Base-by-base conservation (phyloP, 2,113 vertebrate genomes). In the Halcyon malimbica region DNA sequence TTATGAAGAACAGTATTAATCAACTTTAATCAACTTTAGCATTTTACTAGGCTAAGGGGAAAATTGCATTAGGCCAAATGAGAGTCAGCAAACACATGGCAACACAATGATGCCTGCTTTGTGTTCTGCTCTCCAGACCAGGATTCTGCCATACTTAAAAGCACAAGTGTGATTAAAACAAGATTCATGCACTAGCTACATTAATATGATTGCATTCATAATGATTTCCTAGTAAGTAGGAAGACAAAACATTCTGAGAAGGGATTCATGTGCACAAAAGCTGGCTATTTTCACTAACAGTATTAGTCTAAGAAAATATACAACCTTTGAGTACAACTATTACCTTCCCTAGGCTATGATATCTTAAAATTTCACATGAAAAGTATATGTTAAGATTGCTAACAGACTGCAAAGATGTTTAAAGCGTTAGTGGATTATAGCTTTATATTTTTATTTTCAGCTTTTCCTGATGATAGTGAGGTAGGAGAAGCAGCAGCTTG, bases 41-140 rank as follows among this genome's bases (percentile, higher is more conserved):
- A 89, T 96, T 96, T 97, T 91, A 93, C 92, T 96, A 87, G 74
- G 83, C 96, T 97, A 96, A 96, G 95, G 90, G 83, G 77, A 94
- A 97, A 95, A 95, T 44, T 93, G 57, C 86, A 96, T 95, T 96
- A 94, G 70, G 83, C 65, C 80, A 96, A 92, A 96, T 54, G 60
- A 96, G 80, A 96, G 92, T 96, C 96, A 97, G 96, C 95, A 96
- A 96, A 91, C 0, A 0, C 15, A 3, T 10, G 37, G 83, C 76
- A 96, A 93, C 64, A 82, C 4, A 8, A 78, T 3, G 4, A 64
- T 69, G 73, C 77, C 37, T 91, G 80, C 77, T 92, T 75, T 91
- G 69, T 75, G 73, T 51, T 94, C 73, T 91, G 86, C 73, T 92
- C 62, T 93, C 62, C 67, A 84, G 90, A 92, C 14, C 53, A 82